Conservation (phyloP, 2,888 invertebrate species). For the Rugalucina vietnamica region DNA sequence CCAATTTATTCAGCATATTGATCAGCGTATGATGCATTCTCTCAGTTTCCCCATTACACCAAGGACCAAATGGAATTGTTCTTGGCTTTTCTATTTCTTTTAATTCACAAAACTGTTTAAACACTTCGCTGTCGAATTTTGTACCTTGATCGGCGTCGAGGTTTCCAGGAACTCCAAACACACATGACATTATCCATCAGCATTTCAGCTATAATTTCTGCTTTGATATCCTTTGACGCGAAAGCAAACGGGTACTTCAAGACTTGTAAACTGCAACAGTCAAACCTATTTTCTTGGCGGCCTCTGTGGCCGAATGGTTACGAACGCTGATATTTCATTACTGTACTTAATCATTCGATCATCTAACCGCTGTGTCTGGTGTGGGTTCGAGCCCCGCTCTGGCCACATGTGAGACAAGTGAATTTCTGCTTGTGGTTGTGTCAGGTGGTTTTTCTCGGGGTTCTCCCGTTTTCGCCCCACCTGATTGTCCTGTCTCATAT, state of each 20-base stretch:
- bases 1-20: not conserved
- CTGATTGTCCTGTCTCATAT: no score
- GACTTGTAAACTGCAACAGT: not conserved
- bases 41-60: not conserved
- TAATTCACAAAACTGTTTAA: not conserved
- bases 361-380: no score
- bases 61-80: not conserved
- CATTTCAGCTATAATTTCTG: not conserved
- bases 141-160: not conserved
- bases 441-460: no score
- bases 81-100: not conserved
- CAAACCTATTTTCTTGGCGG: not conserved
- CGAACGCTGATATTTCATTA: no score
- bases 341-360: no score
- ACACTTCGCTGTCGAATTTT: not conserved
- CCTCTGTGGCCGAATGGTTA: no score
- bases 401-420: no score
- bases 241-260: not conserved
- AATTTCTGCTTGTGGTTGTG: no score
- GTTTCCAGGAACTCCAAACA: not conserved
- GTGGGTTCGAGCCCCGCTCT: no score
- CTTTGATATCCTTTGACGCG: not conserved
- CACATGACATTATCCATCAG: not conserved
- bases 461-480: no score
- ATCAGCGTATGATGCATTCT: not conserved